A percentile compares a stretch with the other conserved stretches of the same genome.
Conservation (phyloP, 1,140 invertebrate genomes). For the Heliconius hermathena region DNA sequence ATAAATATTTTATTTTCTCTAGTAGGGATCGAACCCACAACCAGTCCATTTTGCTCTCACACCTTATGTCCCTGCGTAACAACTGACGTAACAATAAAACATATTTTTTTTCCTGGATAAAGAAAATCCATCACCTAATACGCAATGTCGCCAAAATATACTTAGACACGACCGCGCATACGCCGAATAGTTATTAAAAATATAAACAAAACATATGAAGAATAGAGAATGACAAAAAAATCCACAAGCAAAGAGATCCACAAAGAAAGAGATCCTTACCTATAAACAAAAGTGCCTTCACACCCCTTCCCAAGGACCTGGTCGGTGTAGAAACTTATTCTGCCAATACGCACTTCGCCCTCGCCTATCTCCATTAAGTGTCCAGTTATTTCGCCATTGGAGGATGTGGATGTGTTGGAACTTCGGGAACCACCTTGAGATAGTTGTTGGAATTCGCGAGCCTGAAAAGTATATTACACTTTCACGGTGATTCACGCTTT, state of each 20-base stretch:
- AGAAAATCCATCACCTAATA: no score
- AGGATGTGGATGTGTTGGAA: slow-evolving; percentile 72
- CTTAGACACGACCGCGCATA: no score
- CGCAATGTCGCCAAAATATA: no score
- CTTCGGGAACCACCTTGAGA: slow-evolving; percentile 84
- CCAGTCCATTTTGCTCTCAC: no score
- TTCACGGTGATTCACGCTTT: no score
- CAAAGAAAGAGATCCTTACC: slow-evolving; percentile 77
- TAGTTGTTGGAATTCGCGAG: slow-evolving; percentile 85
- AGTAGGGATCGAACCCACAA: no score
- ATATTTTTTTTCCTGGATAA: no score
- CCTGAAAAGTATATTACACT: slow-evolving; percentile 62
- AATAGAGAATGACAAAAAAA: background rate
- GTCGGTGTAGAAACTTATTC: slow-evolving; percentile 93
- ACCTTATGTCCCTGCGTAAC: no score
- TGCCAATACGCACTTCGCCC: slow-evolving; percentile 92
- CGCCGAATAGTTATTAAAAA: no score
- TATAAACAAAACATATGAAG: no score
- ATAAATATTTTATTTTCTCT: no score
- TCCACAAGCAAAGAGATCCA: background rate
- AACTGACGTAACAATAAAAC: no score
- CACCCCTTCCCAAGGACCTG: slow-evolving; percentile 98
- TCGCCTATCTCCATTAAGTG: slow-evolving; percentile 86
- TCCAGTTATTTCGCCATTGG: slow-evolving; percentile 72
- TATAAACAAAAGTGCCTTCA: slow-evolving; percentile 98